These are phyloP conservation scores for Scolanthus callimorphus DNA, from an alignment of 92 coral and sea anemone genomes.

Conservation along the genomic window DNA sequence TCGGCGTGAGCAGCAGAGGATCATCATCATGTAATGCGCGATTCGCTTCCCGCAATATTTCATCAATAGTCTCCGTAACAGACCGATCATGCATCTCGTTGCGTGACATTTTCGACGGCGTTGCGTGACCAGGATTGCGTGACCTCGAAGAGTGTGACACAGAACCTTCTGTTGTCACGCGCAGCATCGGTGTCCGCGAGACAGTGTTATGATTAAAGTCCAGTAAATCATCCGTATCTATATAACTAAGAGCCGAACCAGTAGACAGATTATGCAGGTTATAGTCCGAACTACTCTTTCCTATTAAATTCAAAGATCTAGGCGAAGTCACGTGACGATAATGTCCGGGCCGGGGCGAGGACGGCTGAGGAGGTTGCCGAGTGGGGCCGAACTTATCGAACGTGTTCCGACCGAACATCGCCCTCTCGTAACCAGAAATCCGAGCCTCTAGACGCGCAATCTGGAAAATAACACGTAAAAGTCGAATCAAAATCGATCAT, in stretches of 20 bases:
- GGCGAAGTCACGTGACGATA: conserved; percentile 88
- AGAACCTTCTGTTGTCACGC: neutral
- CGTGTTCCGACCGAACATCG: conserved; percentile 81
- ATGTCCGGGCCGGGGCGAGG: conserved; percentile 32
- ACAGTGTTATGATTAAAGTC: conserved; percentile 11
- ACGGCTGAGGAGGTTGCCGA: conserved; percentile 17
- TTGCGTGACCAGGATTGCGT: neutral
- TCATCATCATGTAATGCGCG: conserved; percentile 40
- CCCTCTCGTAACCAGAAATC: conserved; percentile 97
- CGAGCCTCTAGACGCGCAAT: conserved; percentile 92
- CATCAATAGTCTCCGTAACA: conserved; percentile 54
- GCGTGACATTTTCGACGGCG: neutral
- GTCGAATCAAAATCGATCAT: no score
- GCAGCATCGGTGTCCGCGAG: neutral
- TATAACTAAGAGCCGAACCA: conserved; percentile 31
- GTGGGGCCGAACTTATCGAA: conserved; percentile 40
- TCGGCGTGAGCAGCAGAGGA: conserved; percentile 18
- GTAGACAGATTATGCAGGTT: conserved; percentile 71
- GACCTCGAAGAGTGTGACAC: conserved; percentile 2
- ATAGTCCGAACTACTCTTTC: conserved; percentile 87
- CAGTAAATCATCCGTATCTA: conserved; percentile 42
- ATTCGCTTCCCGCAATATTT: conserved; percentile 48
- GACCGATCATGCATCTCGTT: neutral
- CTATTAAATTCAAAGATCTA: conserved; percentile 51
- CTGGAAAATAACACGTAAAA: conserved; percentile 18